Evolutionary conservation across 2,113 vertebrate genomes (phyloP).

Genomic region (Forbesichthys papilliferus): DNA sequence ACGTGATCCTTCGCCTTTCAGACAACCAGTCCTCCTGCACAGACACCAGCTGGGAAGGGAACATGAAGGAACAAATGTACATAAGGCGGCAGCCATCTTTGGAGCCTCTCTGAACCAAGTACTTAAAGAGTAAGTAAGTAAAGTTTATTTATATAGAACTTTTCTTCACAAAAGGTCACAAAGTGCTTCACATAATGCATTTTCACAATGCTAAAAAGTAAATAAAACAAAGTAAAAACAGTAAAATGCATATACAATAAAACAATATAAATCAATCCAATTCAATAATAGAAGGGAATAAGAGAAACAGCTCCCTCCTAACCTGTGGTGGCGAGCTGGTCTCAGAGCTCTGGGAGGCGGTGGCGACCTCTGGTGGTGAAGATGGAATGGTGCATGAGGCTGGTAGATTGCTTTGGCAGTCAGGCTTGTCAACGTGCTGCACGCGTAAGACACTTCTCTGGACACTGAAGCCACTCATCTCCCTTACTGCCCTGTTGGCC

Average conservation of each 20-base stretch:
- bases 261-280: no score
- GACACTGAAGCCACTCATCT: conserved; percentile 46
- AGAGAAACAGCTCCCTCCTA: no score
- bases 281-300: no score
- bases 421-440: conserved; percentile 23
- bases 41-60: neutral
- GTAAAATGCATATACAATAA: no score
- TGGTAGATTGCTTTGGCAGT: neutral
- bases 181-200: neutral
- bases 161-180: neutral
- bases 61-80: neutral
- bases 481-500: conserved; percentile 48
- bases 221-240: no score
- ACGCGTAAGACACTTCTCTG: conserved; percentile 44
- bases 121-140: no score
- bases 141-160: no score
- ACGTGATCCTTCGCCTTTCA: conserved; percentile 38
- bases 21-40: conserved; percentile 16
- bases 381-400: neutral
- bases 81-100: no score
- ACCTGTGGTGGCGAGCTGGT: neutral
- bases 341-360: neutral
- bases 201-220: no score
- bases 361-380: neutral
- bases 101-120: no score